phyloP scores from a whole-genome alignment of 2,113 vertebrate species.

The Apistogramma diplotaenia region DNA sequence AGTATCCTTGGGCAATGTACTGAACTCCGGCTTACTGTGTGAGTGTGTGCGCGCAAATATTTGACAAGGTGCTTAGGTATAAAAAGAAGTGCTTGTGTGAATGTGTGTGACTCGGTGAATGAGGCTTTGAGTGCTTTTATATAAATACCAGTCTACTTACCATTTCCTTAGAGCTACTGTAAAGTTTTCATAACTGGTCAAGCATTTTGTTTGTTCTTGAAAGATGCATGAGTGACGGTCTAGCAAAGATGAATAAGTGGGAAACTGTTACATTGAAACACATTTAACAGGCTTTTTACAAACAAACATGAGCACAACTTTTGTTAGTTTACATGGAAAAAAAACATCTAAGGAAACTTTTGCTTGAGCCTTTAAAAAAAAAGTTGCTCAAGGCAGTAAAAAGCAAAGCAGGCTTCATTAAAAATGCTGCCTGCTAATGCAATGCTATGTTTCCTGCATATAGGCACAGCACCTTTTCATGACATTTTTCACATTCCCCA shows the following conservation, averaged over 20 bases:
- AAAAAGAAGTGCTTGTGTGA: not conserved
- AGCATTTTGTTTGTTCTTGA: not conserved
- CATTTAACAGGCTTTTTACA: not conserved
- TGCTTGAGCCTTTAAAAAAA: not conserved
- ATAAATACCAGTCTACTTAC: not conserved
- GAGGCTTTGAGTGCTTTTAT: not conserved
- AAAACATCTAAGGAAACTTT: not conserved
- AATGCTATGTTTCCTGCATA: no score
- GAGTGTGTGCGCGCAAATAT: not conserved
- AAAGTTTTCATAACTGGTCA: not conserved
- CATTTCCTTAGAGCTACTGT: not conserved
- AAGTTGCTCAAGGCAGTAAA: not conserved
- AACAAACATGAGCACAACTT: not conserved
- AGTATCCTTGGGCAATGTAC: not conserved
- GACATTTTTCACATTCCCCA: not conserved
- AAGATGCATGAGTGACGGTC: not conserved
- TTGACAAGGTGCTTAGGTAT: no score
- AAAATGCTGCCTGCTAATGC: no score
- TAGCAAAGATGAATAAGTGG: not conserved
- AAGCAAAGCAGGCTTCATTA: not conserved
- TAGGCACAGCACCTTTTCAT: not conserved
- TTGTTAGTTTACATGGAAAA: not conserved
- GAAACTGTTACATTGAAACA: not conserved
- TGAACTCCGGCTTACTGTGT: not conserved
- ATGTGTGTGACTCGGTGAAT: not conserved